Evolutionary conservation across 2,888 invertebrate genomes (phyloP).

Genomic region (Mactromeris polynyma): DNA sequence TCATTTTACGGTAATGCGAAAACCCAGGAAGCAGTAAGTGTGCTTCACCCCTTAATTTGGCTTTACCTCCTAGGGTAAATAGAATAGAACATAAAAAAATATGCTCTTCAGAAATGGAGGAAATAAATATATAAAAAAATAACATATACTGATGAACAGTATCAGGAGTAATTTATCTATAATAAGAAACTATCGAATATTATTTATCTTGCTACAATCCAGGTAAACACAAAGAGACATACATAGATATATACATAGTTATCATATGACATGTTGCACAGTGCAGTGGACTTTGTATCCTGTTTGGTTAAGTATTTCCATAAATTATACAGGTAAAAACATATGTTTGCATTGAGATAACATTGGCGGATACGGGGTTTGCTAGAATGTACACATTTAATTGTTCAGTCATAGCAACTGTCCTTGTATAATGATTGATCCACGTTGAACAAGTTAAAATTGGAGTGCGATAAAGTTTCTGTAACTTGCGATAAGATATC

Average conservation of each 20-base stretch:
- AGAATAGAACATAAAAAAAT: too few species aligned
- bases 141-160: too few species aligned
- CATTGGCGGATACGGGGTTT: neutral
- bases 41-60: too few species aligned
- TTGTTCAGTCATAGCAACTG: neutral
- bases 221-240: neutral
- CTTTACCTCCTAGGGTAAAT: too few species aligned
- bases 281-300: neutral
- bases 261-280: neutral
- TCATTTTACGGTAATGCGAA: too few species aligned
- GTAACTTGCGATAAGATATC: neutral
- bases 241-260: neutral
- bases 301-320: neutral
- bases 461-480: neutral
- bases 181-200: neutral
- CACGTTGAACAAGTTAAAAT: neutral
- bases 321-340: slow-evolving; percentile 2
- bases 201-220: neutral
- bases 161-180: too few species aligned
- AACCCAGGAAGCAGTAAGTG: too few species aligned
- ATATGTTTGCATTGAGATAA: neutral
- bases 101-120: too few species aligned
- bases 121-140: too few species aligned
- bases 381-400: neutral
- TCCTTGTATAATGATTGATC: neutral